These are phyloP conservation scores for Lysandra bellargus DNA, from an alignment of 2,888 invertebrate species.

Conservation along the genomic window DNA sequence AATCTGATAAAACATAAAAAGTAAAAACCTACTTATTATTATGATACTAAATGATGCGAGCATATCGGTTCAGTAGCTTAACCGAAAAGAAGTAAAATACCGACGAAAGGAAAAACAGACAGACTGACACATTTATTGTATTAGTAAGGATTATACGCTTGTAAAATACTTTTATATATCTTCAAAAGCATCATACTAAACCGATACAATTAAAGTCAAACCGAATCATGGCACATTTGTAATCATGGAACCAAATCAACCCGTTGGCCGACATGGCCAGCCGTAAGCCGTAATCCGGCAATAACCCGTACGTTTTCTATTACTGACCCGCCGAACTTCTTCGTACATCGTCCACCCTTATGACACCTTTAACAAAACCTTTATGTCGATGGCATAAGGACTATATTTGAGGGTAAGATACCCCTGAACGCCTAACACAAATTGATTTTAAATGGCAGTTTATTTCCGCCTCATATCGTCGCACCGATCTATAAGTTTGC, in stretches of 20 bases:
- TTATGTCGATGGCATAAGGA: neutral
- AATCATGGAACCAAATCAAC: constrained; percentile 11
- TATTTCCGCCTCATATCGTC: constrained; percentile 79
- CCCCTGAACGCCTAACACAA: constrained; percentile 68
- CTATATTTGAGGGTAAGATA: neutral
- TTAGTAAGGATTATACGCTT: too few relatives aligned
- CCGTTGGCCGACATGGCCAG: neutral
- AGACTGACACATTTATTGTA: too few relatives aligned
- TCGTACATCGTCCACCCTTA: constrained; percentile 38
- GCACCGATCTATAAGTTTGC: constrained; percentile 78
- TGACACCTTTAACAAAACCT: neutral
- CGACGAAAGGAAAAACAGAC: too few relatives aligned
- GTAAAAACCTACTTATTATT: too few relatives aligned
- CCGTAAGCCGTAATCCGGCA: constrained; percentile 33
- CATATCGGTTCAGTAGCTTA: too few relatives aligned
- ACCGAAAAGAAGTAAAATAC: too few relatives aligned
- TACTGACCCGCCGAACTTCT: constrained; percentile 63
- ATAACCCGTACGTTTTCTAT: constrained; percentile 28
- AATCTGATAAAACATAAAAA: too few relatives aligned
- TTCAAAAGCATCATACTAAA: neutral
- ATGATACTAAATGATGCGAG: too few relatives aligned
- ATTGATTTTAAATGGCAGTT: constrained; percentile 81
- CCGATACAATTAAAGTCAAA: neutral
- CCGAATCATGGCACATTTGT: neutral
- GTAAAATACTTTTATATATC: too few relatives aligned